These are phyloP conservation scores for Julus scandinavius DNA, from an alignment of 2,888 invertebrate species.

Conservation along the genomic window DNA sequence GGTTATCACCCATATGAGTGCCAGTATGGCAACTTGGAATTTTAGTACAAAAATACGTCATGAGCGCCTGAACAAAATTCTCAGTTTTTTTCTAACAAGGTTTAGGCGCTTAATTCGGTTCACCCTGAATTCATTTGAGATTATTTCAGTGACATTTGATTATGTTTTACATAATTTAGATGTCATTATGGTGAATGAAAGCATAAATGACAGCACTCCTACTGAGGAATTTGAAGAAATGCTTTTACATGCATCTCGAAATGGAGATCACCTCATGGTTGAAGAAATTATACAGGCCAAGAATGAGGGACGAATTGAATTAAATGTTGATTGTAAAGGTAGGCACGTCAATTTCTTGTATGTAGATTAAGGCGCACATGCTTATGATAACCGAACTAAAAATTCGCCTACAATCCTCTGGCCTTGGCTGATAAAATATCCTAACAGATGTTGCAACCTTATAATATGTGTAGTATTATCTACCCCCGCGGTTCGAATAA, in stretches of 20 bases:
- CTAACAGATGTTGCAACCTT: too few species aligned
- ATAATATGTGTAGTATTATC: too few species aligned
- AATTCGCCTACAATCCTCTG: too few species aligned
- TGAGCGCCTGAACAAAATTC: background rate
- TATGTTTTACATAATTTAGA: background rate
- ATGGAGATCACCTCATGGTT: conserved; percentile 72
- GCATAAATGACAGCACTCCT: conserved; percentile 48
- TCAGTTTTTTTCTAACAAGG: background rate
- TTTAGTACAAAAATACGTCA: background rate
- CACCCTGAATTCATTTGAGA: background rate
- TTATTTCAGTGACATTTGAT: too few species aligned
- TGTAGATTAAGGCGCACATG: background rate
- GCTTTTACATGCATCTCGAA: conserved; percentile 73
- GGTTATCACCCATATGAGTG: too few species aligned
- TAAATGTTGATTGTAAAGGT: conserved; percentile 77
- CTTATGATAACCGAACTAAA: too few species aligned
- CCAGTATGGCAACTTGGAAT: too few species aligned
- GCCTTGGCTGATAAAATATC: too few species aligned
- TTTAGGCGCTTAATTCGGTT: too few species aligned
- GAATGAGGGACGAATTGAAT: conserved; percentile 69
- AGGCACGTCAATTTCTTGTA: conserved; percentile 57
- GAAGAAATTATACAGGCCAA: conserved; percentile 70
- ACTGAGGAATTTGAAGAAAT: conserved; percentile 71
- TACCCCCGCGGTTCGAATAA: too few species aligned
- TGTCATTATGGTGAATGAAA: conserved; percentile 51